Base-by-base conservation (phyloP, 1,140 invertebrate species). In the Papilio aristodemus region DNA sequence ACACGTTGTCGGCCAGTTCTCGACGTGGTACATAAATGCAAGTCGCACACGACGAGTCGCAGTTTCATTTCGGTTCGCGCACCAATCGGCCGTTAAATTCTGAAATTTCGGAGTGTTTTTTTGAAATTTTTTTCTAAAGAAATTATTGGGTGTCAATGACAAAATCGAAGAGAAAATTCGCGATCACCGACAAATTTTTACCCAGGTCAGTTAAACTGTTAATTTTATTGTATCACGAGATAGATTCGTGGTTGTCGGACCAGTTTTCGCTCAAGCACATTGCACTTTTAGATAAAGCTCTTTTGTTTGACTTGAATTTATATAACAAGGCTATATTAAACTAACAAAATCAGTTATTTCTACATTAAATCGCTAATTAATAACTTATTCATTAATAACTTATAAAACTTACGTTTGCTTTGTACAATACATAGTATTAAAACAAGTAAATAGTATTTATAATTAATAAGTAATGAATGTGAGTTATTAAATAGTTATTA, bases 141-240 rank as follows among this genome's bases (percentile, higher is more conserved):
- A 82, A 89, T 84, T 81, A 73, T 70, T 87, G 87, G 85, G 91
- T 92, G 91, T 92, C 91, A 92, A 92, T 92, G 91, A 92, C 87
- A 91, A 92, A 83, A 90, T 86, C 85, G 80, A 86, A 88, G 84
- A 92, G 88, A 91, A 91, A 88, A 84, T 91, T 87, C 74, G 85
- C 88, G 78, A 90, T 90, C 73, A 90, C 86, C 71, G 89, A 92
- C 84, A 92, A 90, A 89, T 92, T 92, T 87, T 80, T 92, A 67
- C 91, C 91, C 74, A 92, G 91, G 91, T 92, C 54, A 87, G 90
- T 78, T 43, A 27, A 2, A 39, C 25, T 50, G 13, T 27, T 7
- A 17, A 1, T 27, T 67, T 27, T 10, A 32, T 38, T 2, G n/a
- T 67, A 37, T 64, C 37, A 58, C 54, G 58, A 32, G 60, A 39